These are phyloP conservation scores for Diarsia dahlii DNA, from an alignment of 2,888 invertebrate species.

Conservation along the genomic window DNA sequence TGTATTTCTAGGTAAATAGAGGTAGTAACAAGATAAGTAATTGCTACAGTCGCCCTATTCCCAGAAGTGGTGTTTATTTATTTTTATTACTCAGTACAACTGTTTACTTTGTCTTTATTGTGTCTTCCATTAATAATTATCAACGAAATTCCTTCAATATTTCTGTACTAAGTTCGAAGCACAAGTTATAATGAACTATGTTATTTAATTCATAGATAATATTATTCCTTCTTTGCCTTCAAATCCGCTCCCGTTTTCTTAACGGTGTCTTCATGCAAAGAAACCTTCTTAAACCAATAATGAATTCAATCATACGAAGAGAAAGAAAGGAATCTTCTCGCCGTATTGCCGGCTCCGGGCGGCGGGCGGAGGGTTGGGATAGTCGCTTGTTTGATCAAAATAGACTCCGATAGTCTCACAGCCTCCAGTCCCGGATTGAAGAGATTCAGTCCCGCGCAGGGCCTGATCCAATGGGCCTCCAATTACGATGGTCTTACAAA, in stretches of 20 bases:
- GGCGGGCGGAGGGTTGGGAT: not conserved
- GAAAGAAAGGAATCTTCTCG: slow-evolving; percentile 16
- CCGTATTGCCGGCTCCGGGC: not conserved
- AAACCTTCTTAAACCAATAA: slow-evolving; percentile 34
- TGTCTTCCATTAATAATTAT: not conserved
- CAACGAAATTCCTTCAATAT: not conserved
- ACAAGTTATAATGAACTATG: not conserved
- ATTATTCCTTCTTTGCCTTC: not conserved
- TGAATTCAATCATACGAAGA: slow-evolving; percentile 36
- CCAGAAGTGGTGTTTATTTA: not conserved
- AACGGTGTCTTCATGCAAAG: not conserved
- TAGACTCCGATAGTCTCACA: slow-evolving; percentile 16
- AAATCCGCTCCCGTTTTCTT: not conserved
- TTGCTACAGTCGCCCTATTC: not conserved
- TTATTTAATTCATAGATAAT: not conserved
- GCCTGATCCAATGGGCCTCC: slow-evolving; percentile 4
- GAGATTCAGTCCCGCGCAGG: not conserved
- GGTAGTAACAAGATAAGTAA: slow-evolving; percentile 4
- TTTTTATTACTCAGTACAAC: slow-evolving; percentile 9
- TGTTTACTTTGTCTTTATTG: slow-evolving; percentile 8
- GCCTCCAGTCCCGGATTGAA: slow-evolving; percentile 4
- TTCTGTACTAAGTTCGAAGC: not conserved
- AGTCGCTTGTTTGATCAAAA: slow-evolving; percentile 33
- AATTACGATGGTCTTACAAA: slow-evolving; percentile 21
- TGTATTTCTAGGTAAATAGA: slow-evolving; percentile 3